Conservation (phyloP, 2,797 vertebrate species). For the Champsocephalus gunnari region DNA sequence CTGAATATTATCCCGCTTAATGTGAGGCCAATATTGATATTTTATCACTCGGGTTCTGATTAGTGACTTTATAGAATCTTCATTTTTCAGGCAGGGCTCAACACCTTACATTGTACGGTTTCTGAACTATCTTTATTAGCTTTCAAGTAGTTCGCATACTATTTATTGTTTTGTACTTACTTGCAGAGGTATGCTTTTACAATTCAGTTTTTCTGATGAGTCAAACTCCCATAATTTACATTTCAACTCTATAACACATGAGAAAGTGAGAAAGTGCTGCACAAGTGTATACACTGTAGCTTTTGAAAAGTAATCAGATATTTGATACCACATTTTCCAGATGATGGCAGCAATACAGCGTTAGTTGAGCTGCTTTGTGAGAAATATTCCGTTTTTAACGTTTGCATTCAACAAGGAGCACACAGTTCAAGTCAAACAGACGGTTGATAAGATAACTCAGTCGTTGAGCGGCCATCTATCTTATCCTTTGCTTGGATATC, state of each 20-base stretch:
- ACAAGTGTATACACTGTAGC: background rate
- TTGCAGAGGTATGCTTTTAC: constrained; percentile 17
- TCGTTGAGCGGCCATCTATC: constrained; percentile 1
- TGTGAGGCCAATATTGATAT: constrained; percentile 92
- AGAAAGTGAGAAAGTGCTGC: background rate
- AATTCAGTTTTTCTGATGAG: background rate
- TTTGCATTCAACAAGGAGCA: background rate
- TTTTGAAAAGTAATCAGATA: background rate
- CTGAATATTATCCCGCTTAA: constrained; percentile 94
- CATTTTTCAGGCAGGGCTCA: constrained; percentile 85
- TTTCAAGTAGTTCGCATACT: constrained; percentile 62
- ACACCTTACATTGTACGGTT: constrained; percentile 85
- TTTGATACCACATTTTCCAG: background rate
- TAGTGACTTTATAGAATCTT: constrained; percentile 85
- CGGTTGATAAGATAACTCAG: constrained; percentile 6
- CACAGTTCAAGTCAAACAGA: constrained; percentile 19
- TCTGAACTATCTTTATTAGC: constrained; percentile 85
- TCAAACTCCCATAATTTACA: background rate
- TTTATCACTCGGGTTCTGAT: constrained; percentile 91
- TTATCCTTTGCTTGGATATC: constrained; percentile 34
- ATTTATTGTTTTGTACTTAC: constrained; percentile 56
- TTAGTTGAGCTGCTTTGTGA: background rate
- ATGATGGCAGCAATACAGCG: background rate
- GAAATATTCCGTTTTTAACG: background rate
- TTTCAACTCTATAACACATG: background rate